These are phyloP conservation scores for Benthosema pterotum DNA, from an alignment of 2,797 vertebrate genomes.

Conservation along the genomic window DNA sequence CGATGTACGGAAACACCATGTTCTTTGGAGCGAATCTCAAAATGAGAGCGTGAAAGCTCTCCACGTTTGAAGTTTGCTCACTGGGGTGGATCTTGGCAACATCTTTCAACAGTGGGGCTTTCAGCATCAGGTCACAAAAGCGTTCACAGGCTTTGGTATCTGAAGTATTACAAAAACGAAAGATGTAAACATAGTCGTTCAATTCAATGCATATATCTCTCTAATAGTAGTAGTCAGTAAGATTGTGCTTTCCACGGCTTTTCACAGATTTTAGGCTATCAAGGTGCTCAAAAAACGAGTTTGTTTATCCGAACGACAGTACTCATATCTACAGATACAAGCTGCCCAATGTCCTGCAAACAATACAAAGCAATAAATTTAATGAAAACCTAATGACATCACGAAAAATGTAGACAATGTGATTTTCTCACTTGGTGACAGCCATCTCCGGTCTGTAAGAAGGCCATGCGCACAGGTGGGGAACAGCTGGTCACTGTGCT, in stretches of 20 bases:
- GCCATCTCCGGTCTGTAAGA: neutral
- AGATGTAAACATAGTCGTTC: too few relatives aligned
- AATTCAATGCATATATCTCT: too few relatives aligned
- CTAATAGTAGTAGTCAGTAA: too few relatives aligned
- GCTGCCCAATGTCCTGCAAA: too few relatives aligned
- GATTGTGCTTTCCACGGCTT: too few relatives aligned
- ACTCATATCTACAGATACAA: too few relatives aligned
- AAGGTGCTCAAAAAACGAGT: too few relatives aligned
- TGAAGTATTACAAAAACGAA: neutral
- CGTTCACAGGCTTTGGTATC: neutral
- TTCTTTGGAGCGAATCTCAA: neutral
- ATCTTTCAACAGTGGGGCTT: neutral
- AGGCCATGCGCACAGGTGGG: neutral
- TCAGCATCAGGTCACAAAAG: neutral
- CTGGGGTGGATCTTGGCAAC: neutral
- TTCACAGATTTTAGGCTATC: too few relatives aligned
- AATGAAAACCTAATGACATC: too few relatives aligned
- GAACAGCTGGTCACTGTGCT: neutral
- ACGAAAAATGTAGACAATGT: too few relatives aligned
- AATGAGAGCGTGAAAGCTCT: neutral
- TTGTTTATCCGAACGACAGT: too few relatives aligned
- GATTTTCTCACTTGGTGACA: neutral
- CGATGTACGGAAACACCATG: neutral
- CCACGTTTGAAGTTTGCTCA: neutral
- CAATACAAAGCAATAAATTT: too few relatives aligned